Conservation (phyloP, 2,797 vertebrate genomes). For the Rhinoraja longicauda region DNA sequence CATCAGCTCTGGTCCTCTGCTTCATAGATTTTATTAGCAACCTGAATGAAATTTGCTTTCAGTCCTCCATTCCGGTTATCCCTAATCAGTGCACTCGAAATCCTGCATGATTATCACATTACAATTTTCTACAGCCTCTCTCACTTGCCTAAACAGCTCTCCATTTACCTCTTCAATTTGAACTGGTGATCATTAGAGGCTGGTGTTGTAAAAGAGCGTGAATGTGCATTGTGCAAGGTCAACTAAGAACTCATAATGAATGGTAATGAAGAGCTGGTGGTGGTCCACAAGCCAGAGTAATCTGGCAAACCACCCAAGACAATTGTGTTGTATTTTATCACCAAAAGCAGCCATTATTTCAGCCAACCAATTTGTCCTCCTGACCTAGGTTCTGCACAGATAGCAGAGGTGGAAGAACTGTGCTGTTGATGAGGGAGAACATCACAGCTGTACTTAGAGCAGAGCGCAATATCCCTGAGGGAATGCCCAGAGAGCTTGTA, state of each 20-base stretch:
- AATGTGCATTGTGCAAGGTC: background rate
- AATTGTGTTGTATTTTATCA: background rate
- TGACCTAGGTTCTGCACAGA: background rate
- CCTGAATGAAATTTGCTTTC: background rate
- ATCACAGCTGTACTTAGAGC: too few species aligned
- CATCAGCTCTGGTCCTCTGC: background rate
- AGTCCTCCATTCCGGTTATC: background rate
- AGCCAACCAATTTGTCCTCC: background rate
- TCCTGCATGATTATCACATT: slow-evolving; percentile 14
- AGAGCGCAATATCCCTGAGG: too few species aligned
- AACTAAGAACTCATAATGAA: background rate
- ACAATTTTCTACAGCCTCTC: slow-evolving; percentile 16
- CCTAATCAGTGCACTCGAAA: background rate
- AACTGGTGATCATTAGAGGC: background rate
- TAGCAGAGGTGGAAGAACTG: background rate
- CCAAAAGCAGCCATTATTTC: background rate
- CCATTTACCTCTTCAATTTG: background rate
- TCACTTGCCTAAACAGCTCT: slow-evolving; percentile 11
- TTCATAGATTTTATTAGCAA: background rate
- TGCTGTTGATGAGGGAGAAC: too few species aligned
- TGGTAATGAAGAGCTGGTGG: slow-evolving; percentile 12
- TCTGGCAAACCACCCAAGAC: background rate
- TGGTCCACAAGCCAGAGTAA: background rate
- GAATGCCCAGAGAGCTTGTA: too few species aligned
- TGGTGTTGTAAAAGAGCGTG: background rate